Evolutionary conservation across 2,888 invertebrate genomes (phyloP).

Genomic region (Epirrita christyi): DNA sequence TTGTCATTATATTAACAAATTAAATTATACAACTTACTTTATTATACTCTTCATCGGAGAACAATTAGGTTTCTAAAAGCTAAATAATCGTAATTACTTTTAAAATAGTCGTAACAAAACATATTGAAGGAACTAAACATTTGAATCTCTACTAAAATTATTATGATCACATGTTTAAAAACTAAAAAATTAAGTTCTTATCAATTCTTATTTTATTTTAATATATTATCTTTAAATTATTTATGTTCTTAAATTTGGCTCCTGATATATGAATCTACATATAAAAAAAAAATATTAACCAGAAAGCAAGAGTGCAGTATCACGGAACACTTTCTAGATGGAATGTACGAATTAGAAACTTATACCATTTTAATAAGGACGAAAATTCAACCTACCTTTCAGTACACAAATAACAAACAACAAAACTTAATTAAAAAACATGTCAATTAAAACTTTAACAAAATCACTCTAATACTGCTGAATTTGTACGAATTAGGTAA

Average conservation of each 20-base stretch:
- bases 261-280: constrained; percentile 56
- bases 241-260: constrained; percentile 80
- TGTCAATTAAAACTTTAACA: constrained; percentile 83
- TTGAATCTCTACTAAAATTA: constrained; percentile 65
- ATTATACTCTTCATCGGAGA: constrained; percentile 78
- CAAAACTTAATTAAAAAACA: constrained; percentile 81
- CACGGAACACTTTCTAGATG: constrained; percentile 43
- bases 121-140: constrained; percentile 78
- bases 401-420: constrained; percentile 78
- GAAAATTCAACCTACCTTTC: constrained; percentile 51
- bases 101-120: constrained; percentile 80
- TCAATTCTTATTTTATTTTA: constrained; percentile 67
- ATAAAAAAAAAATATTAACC: constrained; percentile 46
- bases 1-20: constrained; percentile 84
- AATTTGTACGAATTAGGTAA: constrained; percentile 84
- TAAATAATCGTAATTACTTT: constrained; percentile 66
- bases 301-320: constrained; percentile 41
- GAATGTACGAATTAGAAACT: constrained; percentile 46
- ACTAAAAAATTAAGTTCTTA: constrained; percentile 66
- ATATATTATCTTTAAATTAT: constrained; percentile 57
- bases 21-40: constrained; percentile 78
- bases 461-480: constrained; percentile 85
- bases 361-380: constrained; percentile 46
- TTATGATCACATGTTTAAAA: constrained; percentile 76
- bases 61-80: constrained; percentile 70